Evolutionary conservation across 30 jellyfish, hydroid and myxozoan genomes (phyloP), one percentile per base, ranked within the genome.

Genomic region (Cassiopea andromeda): DNA sequence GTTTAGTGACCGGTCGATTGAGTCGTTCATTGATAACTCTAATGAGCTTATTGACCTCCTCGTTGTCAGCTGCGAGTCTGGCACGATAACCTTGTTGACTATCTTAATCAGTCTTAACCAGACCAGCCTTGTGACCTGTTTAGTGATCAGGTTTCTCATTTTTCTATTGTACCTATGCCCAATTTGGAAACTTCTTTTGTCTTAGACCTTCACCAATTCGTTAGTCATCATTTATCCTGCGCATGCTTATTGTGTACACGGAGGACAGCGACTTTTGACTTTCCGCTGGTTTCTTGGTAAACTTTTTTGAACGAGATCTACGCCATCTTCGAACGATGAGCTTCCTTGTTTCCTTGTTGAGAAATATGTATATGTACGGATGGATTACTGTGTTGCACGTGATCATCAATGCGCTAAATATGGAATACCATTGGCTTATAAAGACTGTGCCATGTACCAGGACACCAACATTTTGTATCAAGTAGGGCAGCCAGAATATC

Each of bases 401-500:
- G 43, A 73, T 85, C 92, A 85, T 71, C 12, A 73, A 60, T 10
- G 92, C 87, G 44, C 81, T 14, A 60, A 85, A 60, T 48, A 46
- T 14, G 8, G 47, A 8, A 54, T 14, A 73, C 92, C 92, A 85
- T 27, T 60, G 47, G 1, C 44, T 43, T 45, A 15, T 43, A 19
- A 48, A 44, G 45, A 43, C 4, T 46, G 19, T 43, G 9, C 84
- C 91, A 71, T 85, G 44, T 3, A 75, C 72, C 54, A 85, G 74
- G 7, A 75, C 49, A 3, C 69, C 14, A 10, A 85, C 45, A 54
- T 60, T 85, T 19, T 73, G 81, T 58, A 73, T 73, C 61, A 85
- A 73, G 73, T 85, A 46, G 18, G 92, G 92, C 9, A 85, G 80
- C 92, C 92, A 85, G 81, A 61, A 75, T 45, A 73, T 59, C 48